Conservation (phyloP, 2,797 vertebrate genomes). For the Coregonus suidteri region DNA sequence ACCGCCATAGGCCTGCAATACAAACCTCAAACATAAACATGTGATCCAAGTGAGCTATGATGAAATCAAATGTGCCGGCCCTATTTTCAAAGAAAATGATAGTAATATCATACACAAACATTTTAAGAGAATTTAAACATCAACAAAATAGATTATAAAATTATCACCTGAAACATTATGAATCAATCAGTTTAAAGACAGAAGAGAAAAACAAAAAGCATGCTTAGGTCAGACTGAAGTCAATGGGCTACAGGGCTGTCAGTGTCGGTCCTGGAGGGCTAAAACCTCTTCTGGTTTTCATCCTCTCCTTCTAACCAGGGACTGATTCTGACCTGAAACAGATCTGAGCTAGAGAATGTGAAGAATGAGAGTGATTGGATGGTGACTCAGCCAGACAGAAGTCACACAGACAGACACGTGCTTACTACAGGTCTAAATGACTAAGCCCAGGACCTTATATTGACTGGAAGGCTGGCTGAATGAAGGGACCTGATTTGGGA, state of each 20-base stretch:
- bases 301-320: neutral
- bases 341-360: neutral
- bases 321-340: too few relatives aligned
- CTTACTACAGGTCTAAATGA: conserved; percentile 13
- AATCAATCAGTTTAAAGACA: neutral
- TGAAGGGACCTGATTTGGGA: neutral
- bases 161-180: neutral
- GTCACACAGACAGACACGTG: neutral
- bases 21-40: neutral
- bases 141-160: neutral
- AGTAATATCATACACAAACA: neutral
- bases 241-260: neutral
- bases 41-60: neutral
- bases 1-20: neutral
- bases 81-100: neutral
- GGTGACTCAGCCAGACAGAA: neutral
- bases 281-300: too few relatives aligned
- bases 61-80: neutral
- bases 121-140: neutral
- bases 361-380: conserved; percentile 2
- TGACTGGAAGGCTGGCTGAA: neutral
- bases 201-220: neutral
- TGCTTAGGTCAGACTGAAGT: neutral
- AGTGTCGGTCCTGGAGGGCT: too few relatives aligned
- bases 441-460: neutral